These are phyloP conservation scores for Leptinotarsa texana DNA, from an alignment of 1,140 invertebrate species.

Conservation along the genomic window DNA sequence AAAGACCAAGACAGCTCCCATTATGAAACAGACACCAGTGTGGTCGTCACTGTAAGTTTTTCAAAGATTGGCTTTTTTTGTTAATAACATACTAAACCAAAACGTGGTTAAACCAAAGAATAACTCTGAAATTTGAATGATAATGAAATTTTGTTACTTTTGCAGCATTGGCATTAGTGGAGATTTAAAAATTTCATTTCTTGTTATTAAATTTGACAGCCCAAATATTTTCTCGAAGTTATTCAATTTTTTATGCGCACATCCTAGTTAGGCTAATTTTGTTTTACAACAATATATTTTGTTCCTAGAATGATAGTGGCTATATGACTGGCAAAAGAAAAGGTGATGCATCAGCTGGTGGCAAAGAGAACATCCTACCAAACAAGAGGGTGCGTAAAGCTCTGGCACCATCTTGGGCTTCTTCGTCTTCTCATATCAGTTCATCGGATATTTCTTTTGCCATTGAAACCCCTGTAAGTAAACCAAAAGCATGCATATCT, in stretches of 20 bases:
- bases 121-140: neutral
- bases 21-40: conserved; percentile 57
- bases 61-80: conserved; percentile 18
- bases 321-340: conserved; percentile 63
- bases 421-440: conserved; percentile 61
- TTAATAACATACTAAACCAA: conserved; percentile 13
- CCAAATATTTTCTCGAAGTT: no score
- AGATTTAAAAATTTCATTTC: neutral
- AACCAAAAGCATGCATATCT: conserved; percentile 19
- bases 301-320: conserved; percentile 63
- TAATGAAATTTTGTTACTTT: neutral
- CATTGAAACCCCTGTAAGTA: conserved; percentile 77
- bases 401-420: conserved; percentile 73
- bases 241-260: no score
- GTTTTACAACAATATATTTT: conserved; percentile 39
- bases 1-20: conserved; percentile 67
- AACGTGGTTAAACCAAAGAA: conserved; percentile 28
- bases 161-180: conserved; percentile 1
- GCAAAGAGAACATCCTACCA: conserved; percentile 71
- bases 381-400: conserved; percentile 76
- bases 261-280: neutral
- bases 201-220: no score
- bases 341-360: conserved; percentile 50
- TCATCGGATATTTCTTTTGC: conserved; percentile 66
- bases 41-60: conserved; percentile 49